Evolutionary conservation across 2,797 vertebrate species (phyloP).

Genomic region (Tenualosa ilisha): DNA sequence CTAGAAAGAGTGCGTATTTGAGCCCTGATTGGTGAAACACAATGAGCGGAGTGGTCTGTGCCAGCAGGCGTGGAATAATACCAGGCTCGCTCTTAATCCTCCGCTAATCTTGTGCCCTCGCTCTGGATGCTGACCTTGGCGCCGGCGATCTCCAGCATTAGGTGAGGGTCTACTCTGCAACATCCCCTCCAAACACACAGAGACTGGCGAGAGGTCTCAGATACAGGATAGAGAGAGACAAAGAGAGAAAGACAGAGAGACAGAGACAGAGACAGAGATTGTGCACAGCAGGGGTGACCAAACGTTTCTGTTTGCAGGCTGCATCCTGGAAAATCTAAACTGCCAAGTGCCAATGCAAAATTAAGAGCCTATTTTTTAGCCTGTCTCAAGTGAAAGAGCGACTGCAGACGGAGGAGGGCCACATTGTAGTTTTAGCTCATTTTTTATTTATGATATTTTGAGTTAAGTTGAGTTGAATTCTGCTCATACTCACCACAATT

Average conservation of each 20-base stretch:
- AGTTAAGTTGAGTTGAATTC: no score
- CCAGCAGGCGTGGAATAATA: slow-evolving; percentile 61
- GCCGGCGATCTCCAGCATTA: slow-evolving; percentile 46
- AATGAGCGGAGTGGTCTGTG: slow-evolving; percentile 52
- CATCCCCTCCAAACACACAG: neutral
- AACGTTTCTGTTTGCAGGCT: no score
- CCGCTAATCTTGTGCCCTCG: slow-evolving; percentile 63
- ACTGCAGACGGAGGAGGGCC: no score
- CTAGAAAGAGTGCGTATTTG: slow-evolving; percentile 34
- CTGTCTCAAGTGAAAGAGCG: neutral
- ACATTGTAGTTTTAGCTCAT: no score
- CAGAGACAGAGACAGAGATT: neutral
- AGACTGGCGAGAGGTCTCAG: neutral
- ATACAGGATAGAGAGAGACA: neutral
- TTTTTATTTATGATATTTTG: no score
- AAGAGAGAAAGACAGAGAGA: neutral
- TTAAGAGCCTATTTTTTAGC: no score
- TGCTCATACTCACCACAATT: no score
- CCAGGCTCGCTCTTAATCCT: slow-evolving; percentile 66
- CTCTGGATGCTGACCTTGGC: slow-evolving; percentile 55
- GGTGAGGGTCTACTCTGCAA: neutral
- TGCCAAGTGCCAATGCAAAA: no score
- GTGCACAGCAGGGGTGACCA: no score
- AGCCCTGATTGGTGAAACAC: slow-evolving; percentile 62
- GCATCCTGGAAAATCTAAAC: no score